Conservation (phyloP, 35 echinoderm and acorn worm genomes). For the Apostichopus californicus region DNA sequence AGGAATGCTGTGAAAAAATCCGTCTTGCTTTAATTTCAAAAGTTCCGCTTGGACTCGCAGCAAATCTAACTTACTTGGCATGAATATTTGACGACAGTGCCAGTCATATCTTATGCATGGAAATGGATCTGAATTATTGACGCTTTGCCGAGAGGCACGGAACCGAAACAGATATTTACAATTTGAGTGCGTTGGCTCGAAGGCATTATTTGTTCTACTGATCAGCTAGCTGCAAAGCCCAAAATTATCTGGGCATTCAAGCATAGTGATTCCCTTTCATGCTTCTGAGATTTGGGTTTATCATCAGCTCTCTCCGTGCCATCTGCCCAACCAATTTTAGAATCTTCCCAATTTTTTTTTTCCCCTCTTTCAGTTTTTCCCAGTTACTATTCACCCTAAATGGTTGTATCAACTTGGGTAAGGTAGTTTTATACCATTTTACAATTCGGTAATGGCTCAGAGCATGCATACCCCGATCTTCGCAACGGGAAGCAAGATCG, state of each 20-base stretch:
- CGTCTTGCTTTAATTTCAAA: constrained; percentile 58
- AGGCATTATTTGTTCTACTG: constrained; percentile 60
- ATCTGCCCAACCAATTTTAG: constrained; percentile 57
- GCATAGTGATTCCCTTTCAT: constrained; percentile 41
- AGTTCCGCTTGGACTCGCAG: constrained; percentile 61
- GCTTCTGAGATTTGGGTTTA: constrained; percentile 33
- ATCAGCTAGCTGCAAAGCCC: constrained; percentile 16
- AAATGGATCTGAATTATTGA: constrained; percentile 61
- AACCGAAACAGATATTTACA: constrained; percentile 65
- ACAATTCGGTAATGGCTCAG: constrained; percentile 21
- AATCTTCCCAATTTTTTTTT: background rate
- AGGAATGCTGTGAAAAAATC: constrained; percentile 41
- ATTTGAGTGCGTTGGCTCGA: constrained; percentile 57
- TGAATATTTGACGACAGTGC: constrained; percentile 58
- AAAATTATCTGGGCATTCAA: constrained; percentile 56
- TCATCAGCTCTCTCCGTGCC: constrained; percentile 5
- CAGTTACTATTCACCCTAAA: constrained; percentile 37
- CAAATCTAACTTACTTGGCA: constrained; percentile 60
- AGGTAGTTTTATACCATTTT: constrained; percentile 21
- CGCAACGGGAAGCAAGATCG: background rate
- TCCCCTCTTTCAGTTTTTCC: background rate
- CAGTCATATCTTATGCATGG: constrained; percentile 60
- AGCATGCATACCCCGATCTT: constrained; percentile 3
- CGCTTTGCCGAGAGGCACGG: constrained; percentile 50
- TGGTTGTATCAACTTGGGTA: constrained; percentile 29